Percentiles rank a stretch among this genome's conserved stretches.
Conservation (phyloP, 2,888 invertebrate genomes). For the Epirrhoe alternata region DNA sequence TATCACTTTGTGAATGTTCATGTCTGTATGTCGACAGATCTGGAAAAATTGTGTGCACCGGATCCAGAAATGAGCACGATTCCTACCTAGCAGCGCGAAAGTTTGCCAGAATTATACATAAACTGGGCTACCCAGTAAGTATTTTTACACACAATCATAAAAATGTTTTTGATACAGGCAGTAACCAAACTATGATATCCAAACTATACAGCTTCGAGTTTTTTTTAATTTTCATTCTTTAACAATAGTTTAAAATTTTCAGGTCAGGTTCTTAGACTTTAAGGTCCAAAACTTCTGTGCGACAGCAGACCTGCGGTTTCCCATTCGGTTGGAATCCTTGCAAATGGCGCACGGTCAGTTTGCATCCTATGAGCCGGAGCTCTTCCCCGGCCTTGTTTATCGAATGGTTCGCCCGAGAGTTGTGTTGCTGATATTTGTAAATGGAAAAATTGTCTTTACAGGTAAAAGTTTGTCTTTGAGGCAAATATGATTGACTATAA, state of each 20-base stretch:
- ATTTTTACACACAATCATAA: constrained; percentile 29
- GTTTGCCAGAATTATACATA: constrained; percentile 93
- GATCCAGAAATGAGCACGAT: constrained; percentile 91
- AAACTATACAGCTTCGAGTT: not conserved
- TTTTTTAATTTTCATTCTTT: no score
- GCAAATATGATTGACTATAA: no score
- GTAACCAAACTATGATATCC: not conserved
- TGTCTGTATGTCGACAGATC: constrained; percentile 80
- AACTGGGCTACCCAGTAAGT: constrained; percentile 90
- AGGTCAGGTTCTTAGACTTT: constrained; percentile 91
- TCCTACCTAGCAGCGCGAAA: constrained; percentile 91
- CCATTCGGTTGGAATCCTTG: constrained; percentile 89
- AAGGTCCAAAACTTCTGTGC: constrained; percentile 92
- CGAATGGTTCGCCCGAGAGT: constrained; percentile 98
- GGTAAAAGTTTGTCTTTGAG: constrained; percentile 69
- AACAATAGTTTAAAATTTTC: constrained; percentile 41
- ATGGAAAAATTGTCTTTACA: constrained; percentile 99
- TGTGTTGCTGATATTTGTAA: constrained; percentile 99
- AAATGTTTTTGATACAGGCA: no score
- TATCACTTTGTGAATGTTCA: not conserved
- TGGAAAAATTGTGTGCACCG: constrained; percentile 93
- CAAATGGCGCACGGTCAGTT: constrained; percentile 91
- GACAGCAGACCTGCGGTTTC: constrained; percentile 90
- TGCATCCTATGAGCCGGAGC: constrained; percentile 97
- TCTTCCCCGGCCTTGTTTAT: constrained; percentile 99